These are phyloP conservation scores for Gymnobelideus leadbeateri DNA, from an alignment of 2,113 vertebrate species.

Conservation along the genomic window DNA sequence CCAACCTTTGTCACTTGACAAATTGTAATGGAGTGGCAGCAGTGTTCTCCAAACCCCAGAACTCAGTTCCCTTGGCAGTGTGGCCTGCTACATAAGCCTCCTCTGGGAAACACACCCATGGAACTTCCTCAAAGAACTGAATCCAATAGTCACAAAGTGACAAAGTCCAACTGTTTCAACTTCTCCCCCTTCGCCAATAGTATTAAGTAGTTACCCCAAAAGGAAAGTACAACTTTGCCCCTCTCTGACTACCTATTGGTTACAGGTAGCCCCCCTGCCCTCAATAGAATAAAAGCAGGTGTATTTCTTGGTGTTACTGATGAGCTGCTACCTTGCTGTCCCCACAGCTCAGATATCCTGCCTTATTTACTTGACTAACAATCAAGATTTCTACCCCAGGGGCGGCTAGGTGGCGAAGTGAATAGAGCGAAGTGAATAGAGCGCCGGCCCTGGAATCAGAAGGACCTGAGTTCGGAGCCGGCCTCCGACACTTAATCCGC, in stretches of 20 bases:
- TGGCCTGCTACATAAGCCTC: no score
- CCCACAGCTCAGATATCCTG: not conserved
- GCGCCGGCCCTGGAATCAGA: no score
- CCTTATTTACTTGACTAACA: not conserved
- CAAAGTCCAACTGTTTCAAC: not conserved
- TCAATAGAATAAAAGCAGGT: not conserved
- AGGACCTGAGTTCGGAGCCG: no score
- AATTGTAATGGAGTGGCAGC: not conserved
- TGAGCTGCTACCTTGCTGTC: not conserved
- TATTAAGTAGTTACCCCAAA: not conserved
- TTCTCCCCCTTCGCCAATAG: not conserved
- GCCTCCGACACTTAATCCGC: no score
- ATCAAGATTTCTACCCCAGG: not conserved
- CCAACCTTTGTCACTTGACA: no score
- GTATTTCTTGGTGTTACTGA: not conserved
- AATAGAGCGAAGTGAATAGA: no score
- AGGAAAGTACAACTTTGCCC: not conserved
- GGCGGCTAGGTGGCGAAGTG: no score
- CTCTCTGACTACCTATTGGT: not conserved
- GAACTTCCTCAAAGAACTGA: not conserved
- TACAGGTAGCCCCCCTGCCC: not conserved
- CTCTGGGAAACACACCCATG: not conserved
- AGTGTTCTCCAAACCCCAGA: not conserved
- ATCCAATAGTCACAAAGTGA: not conserved
- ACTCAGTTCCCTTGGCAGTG: not conserved